A percentile compares a stretch with the other conserved stretches of the same genome.
phyloP scores from a whole-genome alignment of 2,113 vertebrate genomes.

The Illadopsis cleaveri region DNA sequence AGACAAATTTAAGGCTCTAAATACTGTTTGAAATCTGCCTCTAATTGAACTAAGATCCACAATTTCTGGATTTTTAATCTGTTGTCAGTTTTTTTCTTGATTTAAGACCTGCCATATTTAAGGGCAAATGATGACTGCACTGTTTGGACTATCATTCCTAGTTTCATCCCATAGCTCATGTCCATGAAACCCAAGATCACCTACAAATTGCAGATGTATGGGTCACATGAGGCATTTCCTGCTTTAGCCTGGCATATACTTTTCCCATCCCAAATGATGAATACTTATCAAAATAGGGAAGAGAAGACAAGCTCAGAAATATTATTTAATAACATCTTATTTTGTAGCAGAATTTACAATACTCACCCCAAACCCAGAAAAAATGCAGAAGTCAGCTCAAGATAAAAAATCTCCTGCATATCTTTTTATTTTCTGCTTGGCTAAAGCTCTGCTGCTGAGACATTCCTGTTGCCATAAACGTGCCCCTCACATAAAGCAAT shows the following conservation, averaged over 20 bases:
- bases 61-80: constrained; percentile 1
- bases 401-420: background rate
- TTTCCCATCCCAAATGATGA: background rate
- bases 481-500: background rate
- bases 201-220: background rate
- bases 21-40: background rate
- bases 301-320: background rate
- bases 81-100: background rate
- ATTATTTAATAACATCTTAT: background rate
- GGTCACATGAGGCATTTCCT: background rate
- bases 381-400: background rate
- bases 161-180: background rate
- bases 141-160: background rate
- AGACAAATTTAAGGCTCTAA: constrained; percentile 18
- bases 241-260: background rate
- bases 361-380: background rate
- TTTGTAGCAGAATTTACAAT: background rate
- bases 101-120: background rate
- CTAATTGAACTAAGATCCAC: background rate
- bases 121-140: background rate
- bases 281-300: background rate
- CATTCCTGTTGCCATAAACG: background rate
- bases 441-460: background rate
- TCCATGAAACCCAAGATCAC: background rate
- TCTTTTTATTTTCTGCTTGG: background rate